These are phyloP conservation scores for Drosophila novamexicana DNA, from an alignment of 1,140 invertebrate genomes.

Conservation along the genomic window DNA sequence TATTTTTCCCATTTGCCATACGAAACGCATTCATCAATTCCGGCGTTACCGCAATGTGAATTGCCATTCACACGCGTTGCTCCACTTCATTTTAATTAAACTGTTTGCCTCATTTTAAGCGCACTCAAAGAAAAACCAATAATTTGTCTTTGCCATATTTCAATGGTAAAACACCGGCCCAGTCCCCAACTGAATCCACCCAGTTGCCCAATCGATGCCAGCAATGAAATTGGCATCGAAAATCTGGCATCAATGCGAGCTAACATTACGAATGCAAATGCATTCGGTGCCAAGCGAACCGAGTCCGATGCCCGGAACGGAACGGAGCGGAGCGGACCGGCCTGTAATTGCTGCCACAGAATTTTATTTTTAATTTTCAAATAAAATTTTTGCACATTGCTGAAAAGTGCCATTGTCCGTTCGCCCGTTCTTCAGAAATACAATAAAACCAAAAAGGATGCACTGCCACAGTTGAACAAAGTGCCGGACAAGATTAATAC, in stretches of 20 bases:
- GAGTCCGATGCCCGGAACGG: conserved; percentile 4
- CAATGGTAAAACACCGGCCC: conserved; percentile 28
- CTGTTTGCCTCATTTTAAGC: conserved; percentile 65
- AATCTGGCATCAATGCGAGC: conserved; percentile 31
- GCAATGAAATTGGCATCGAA: conserved; percentile 66
- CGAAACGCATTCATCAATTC: conserved; percentile 36
- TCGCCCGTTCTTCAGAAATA: conserved; percentile 20
- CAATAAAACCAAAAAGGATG: conserved; percentile 43
- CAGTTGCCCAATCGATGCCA: conserved; percentile 18
- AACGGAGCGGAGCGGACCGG: neutral
- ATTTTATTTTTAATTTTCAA: conserved; percentile 68
- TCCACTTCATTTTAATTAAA: conserved; percentile 78
- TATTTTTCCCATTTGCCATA: neutral
- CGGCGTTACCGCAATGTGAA: conserved; percentile 37
- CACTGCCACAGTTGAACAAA: conserved; percentile 13
- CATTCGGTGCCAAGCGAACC: conserved; percentile 48
- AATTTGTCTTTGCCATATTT: conserved; percentile 80
- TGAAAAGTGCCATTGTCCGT: conserved; percentile 46
- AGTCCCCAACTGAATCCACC: neutral
- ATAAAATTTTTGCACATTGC: conserved; percentile 67
- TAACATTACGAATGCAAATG: conserved; percentile 77
- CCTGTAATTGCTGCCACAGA: conserved; percentile 60
- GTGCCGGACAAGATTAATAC: conserved; percentile 25
- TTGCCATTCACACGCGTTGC: conserved; percentile 51
- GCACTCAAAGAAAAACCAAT: conserved; percentile 75